phyloP scores from a whole-genome alignment of 2,797 vertebrate genomes.

The Hoplostethus atlanticus region DNA sequence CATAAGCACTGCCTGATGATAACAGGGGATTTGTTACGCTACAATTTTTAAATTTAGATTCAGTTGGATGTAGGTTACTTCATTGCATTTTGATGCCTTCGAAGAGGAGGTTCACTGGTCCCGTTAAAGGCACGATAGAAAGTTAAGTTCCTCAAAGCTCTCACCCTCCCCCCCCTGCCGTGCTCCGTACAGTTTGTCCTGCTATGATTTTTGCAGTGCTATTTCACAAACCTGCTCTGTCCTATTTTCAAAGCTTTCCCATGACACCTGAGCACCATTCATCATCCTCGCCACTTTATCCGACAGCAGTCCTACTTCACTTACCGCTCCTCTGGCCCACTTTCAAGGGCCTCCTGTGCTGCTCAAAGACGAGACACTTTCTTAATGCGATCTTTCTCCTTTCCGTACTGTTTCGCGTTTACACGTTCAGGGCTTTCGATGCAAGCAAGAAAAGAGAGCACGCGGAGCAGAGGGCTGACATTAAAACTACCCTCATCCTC shows the following conservation, averaged over 20 bases:
- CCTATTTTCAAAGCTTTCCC: constrained; percentile 83
- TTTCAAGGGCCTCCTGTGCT: constrained; percentile 73
- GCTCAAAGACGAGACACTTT: constrained; percentile 79
- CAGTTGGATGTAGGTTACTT: constrained; percentile 10
- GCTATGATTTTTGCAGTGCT: constrained; percentile 50
- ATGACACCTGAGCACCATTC: constrained; percentile 84
- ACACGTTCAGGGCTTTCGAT: constrained; percentile 16
- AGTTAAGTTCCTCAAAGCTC: constrained; percentile 54
- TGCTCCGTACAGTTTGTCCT: constrained; percentile 55
- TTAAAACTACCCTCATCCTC: neutral
- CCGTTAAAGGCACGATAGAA: constrained; percentile 25
- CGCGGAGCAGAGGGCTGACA: constrained; percentile 5
- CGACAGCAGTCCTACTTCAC: constrained; percentile 82
- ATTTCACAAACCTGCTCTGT: constrained; percentile 72
- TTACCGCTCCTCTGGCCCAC: constrained; percentile 79
- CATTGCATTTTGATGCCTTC: constrained; percentile 22
- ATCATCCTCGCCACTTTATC: constrained; percentile 80
- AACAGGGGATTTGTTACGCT: neutral
- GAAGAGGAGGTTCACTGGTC: constrained; percentile 23
- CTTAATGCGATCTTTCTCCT: constrained; percentile 50
- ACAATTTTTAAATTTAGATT: constrained; percentile 10
- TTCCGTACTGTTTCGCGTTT: constrained; percentile 16
- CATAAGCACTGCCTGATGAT: neutral
- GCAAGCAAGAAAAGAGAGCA: constrained; percentile 3
- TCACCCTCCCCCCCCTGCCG: constrained; percentile 13